Conservation (phyloP, 2,797 vertebrate species). For the Cuculus canorus region DNA sequence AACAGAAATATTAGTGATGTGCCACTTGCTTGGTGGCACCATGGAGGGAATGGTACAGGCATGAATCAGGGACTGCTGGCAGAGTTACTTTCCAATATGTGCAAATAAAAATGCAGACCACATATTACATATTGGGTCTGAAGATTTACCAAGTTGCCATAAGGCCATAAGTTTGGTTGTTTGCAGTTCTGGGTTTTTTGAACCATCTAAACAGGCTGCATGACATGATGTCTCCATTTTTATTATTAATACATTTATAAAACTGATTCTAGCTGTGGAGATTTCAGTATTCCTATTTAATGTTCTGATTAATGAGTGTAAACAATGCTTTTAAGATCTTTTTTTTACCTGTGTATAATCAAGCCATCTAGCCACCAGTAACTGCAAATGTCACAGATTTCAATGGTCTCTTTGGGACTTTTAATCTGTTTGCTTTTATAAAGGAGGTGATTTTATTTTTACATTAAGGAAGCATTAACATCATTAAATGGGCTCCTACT, state of each 20-base stretch:
- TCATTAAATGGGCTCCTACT: conserved; percentile 85
- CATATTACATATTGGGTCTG: conserved; percentile 55
- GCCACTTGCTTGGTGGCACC: conserved; percentile 60
- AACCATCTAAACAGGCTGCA: conserved; percentile 39
- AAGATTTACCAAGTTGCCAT: conserved; percentile 61
- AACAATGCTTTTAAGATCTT: conserved; percentile 74
- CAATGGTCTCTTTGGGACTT: conserved; percentile 82
- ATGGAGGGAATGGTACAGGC: conserved; percentile 12
- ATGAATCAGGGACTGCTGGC: conserved; percentile 64
- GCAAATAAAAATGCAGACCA: conserved; percentile 64
- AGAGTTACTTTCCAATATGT: conserved; percentile 55
- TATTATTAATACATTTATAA: conserved; percentile 54
- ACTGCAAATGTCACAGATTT: conserved; percentile 82
- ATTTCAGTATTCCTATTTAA: conserved; percentile 66
- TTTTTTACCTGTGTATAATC: conserved; percentile 77
- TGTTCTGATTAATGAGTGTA: conserved; percentile 75
- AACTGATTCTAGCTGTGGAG: conserved; percentile 7
- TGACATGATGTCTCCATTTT: conserved; percentile 20
- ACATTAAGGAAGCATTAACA: conserved; percentile 87
- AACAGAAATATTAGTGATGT: conserved; percentile 53
- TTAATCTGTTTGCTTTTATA: conserved; percentile 85
- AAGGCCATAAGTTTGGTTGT: conserved; percentile 66
- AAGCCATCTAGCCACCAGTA: conserved; percentile 75
- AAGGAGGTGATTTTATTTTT: conserved; percentile 86
- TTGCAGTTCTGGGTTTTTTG: conserved; percentile 39